Evolutionary conservation across 1,140 invertebrate species (phyloP).

Genomic region (Drosophila obscura): DNA sequence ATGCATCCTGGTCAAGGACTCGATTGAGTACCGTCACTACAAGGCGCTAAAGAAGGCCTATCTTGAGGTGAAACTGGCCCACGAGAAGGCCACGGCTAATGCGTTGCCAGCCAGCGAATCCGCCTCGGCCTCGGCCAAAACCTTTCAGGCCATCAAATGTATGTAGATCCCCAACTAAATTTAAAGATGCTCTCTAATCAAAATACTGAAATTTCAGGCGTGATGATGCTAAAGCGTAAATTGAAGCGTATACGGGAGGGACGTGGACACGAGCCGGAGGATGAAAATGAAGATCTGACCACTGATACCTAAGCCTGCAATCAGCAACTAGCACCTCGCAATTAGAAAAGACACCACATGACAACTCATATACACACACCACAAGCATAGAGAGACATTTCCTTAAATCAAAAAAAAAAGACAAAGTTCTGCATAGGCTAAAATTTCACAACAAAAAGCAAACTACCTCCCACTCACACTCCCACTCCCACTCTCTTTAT

Average conservation of each 20-base stretch:
- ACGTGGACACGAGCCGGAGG: constrained; percentile 71
- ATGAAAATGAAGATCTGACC: constrained; percentile 68
- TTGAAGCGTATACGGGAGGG: constrained; percentile 82
- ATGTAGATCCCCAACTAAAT: constrained; percentile 5
- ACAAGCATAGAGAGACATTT: constrained; percentile 35
- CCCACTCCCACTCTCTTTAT: background rate
- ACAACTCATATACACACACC: constrained; percentile 1
- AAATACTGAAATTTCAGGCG: constrained; percentile 44
- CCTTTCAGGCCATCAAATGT: constrained; percentile 83
- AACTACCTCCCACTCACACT: constrained; percentile 23
- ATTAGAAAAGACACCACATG: constrained; percentile 31
- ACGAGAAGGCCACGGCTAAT: constrained; percentile 63
- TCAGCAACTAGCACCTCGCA: background rate
- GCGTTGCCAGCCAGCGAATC: constrained; percentile 57
- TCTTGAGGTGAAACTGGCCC: constrained; percentile 76
- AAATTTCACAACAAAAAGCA: constrained; percentile 9
- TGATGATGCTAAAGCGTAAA: constrained; percentile 82
- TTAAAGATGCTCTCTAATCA: background rate
- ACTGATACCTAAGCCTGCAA: constrained; percentile 20
- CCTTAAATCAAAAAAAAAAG: constrained; percentile 48
- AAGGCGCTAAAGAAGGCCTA: constrained; percentile 78
- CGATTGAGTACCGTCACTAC: constrained; percentile 76
- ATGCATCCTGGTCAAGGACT: constrained; percentile 78
- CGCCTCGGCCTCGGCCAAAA: constrained; percentile 77
- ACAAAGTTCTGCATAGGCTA: constrained; percentile 50